These are phyloP conservation scores for Motacilla alba DNA, from an alignment of 2,113 vertebrate species.

Conservation along the genomic window DNA sequence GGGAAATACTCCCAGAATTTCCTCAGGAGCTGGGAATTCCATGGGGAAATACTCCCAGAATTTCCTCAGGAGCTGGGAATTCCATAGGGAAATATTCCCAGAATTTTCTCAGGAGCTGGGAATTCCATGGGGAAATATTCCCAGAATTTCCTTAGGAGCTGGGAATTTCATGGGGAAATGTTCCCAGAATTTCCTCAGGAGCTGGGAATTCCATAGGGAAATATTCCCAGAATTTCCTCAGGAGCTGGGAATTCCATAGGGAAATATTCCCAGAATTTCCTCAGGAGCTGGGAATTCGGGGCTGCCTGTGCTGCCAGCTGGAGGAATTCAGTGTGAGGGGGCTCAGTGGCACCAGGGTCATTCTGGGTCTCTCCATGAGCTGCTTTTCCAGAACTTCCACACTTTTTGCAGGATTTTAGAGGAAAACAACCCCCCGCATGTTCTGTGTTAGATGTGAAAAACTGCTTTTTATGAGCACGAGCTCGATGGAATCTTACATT, in stretches of 20 bases:
- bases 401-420: background rate
- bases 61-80: background rate
- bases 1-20: background rate
- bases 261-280: background rate
- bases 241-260: background rate
- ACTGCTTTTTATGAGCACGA: background rate
- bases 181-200: no score
- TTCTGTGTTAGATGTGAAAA: background rate
- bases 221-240: background rate
- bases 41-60: rapidly evolving
- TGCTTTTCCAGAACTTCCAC: background rate
- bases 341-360: background rate
- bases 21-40: background rate
- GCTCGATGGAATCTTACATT: background rate
- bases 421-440: background rate
- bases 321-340: background rate
- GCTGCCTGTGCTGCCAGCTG: background rate
- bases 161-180: background rate
- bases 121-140: rapidly evolving
- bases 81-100: background rate
- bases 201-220: rapidly evolving
- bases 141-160: background rate
- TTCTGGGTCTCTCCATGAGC: background rate
- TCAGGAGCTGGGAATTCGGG: background rate
- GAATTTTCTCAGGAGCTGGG: background rate